Conservation (phyloP, 2,113 vertebrate species). For the Callochromis pleurospilus region DNA sequence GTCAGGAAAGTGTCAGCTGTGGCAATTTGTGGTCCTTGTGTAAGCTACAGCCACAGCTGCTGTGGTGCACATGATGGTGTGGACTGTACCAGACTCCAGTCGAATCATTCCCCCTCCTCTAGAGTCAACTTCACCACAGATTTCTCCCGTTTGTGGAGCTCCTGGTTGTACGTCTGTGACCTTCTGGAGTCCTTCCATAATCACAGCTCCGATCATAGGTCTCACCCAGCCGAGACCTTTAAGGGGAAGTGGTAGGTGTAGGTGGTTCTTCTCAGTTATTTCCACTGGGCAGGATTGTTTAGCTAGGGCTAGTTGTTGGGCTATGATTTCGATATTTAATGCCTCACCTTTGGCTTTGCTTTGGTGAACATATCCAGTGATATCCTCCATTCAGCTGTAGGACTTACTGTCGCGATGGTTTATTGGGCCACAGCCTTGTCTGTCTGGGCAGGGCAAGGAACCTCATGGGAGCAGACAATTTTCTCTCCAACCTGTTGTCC, state of each 20-base stretch:
- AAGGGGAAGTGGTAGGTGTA: not conserved
- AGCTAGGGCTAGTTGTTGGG: not conserved
- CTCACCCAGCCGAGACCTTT: rapidly evolving
- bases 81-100: not conserved
- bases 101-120: not conserved
- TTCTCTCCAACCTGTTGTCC: not conserved
- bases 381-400: not conserved
- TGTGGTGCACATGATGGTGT: not conserved
- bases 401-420: not conserved
- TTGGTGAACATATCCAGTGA: not conserved
- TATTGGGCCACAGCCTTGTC: not conserved
- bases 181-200: not conserved
- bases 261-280: not conserved
- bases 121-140: not conserved
- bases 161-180: not conserved
- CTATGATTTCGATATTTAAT: not conserved
- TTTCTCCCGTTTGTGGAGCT: not conserved
- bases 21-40: not conserved
- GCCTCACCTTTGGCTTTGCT: not conserved
- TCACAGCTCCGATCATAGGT: not conserved
- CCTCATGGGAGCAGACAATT: not conserved
- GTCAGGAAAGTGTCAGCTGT: not conserved
- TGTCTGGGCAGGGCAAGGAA: not conserved
- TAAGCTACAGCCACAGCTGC: not conserved
- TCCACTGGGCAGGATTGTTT: not conserved